Percentiles rank a stretch among this genome's conserved stretches.
phyloP scores from a whole-genome alignment of 1,140 invertebrate genomes.

The Drosophila rhopaloa region DNA sequence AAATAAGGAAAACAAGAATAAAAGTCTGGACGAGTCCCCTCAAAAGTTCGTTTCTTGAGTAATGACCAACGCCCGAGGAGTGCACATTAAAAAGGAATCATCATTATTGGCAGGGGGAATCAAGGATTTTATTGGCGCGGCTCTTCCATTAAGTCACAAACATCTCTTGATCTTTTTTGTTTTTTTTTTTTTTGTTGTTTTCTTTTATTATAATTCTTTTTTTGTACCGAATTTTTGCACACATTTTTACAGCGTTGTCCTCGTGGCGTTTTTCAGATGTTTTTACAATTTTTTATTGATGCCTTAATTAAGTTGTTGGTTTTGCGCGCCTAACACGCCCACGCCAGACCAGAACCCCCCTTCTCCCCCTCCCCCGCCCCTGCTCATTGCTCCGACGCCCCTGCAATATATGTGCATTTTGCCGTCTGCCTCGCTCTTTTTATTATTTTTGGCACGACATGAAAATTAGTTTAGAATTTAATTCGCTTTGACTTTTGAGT shows the following conservation, averaged over 20 bases:
- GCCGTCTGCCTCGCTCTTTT: conserved; percentile 29
- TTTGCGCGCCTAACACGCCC: conserved; percentile 25
- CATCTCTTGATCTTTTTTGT: conserved; percentile 4
- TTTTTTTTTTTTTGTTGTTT: neutral
- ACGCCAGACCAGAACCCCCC: neutral
- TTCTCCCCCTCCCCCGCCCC: neutral
- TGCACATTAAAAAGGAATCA: conserved; percentile 84
- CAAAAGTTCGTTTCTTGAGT: conserved; percentile 47
- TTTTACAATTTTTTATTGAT: conserved; percentile 81
- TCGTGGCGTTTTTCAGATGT: conserved; percentile 32
- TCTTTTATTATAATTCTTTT: neutral
- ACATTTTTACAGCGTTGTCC: conserved; percentile 46
- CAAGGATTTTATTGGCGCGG: conserved; percentile 63
- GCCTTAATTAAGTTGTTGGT: conserved; percentile 78
- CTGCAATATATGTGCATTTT: conserved; percentile 21
- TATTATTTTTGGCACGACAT: conserved; percentile 82
- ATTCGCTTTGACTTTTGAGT: conserved; percentile 82
- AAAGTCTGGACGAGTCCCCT: neutral
- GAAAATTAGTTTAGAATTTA: conserved; percentile 83
- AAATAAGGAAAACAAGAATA: conserved; percentile 19
- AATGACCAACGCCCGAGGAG: conserved; percentile 78
- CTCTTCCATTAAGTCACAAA: conserved; percentile 52
- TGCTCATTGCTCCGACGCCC: conserved; percentile 3
- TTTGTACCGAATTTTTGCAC: conserved; percentile 26
- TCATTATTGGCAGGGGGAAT: conserved; percentile 81